Evolutionary conservation across 2,113 vertebrate species (phyloP).

Genomic region (Ia io): DNA sequence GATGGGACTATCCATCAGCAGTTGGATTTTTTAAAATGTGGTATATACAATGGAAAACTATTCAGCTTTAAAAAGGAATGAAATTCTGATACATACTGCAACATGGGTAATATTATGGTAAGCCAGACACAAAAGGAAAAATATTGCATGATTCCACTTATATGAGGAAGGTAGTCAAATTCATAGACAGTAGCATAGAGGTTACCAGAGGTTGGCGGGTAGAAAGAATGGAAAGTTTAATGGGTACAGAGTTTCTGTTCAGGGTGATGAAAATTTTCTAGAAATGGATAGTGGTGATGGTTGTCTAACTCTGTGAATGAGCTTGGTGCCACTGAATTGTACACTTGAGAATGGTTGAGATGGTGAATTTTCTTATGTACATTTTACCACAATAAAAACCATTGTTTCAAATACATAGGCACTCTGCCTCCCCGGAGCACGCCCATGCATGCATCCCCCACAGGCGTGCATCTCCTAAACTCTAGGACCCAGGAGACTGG

Average conservation of each 20-base stretch:
- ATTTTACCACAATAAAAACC: not conserved
- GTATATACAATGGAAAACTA: not conserved
- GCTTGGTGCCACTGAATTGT: not conserved
- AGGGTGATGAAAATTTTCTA: not conserved
- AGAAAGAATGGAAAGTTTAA: not conserved
- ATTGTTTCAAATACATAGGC: not conserved
- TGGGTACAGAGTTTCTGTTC: not conserved
- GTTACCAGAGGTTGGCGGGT: not conserved
- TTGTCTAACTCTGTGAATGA: not conserved
- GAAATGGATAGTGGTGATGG: not conserved
- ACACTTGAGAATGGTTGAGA: not conserved
- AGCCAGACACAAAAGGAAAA: constrained; percentile 22
- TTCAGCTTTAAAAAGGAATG: not conserved
- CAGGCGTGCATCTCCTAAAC: not conserved
- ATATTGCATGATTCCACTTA: not conserved
- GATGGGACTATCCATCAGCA: not conserved
- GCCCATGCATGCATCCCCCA: not conserved
- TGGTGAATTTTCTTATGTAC: not conserved
- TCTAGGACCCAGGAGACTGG: not conserved
- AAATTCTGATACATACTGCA: not conserved
- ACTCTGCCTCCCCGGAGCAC: not conserved
- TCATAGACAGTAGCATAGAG: not conserved
- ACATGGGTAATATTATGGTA: not conserved
- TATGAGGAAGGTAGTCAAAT: constrained; percentile 16
- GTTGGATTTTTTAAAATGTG: not conserved